These are phyloP conservation scores for Macaca fascicularis DNA, from an alignment of 2,113 vertebrate species.

Conservation along the genomic window DNA sequence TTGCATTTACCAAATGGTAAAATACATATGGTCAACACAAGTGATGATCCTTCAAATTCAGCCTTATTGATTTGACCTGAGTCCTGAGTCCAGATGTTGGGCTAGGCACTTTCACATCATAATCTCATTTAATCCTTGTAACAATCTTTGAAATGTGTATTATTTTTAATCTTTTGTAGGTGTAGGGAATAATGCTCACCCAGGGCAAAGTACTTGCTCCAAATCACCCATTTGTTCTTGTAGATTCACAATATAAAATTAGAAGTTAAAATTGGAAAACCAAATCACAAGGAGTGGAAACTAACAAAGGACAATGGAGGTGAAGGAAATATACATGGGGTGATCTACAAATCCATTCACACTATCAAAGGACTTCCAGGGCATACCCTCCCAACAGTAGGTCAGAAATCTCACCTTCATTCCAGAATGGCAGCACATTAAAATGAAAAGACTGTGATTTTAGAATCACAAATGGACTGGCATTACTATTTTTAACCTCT, in stretches of 20 bases:
- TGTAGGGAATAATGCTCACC: neutral
- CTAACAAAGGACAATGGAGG: neutral
- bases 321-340: neutral
- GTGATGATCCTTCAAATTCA: neutral
- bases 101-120: too few relatives aligned
- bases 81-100: neutral
- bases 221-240: neutral
- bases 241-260: neutral
- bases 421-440: neutral
- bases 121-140: neutral
- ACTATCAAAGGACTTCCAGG: rapidly evolving
- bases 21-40: neutral
- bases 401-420: neutral
- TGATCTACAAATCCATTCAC: neutral
- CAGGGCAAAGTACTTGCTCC: too few relatives aligned
- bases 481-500: neutral
- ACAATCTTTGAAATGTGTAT: neutral
- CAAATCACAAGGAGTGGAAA: neutral
- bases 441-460: neutral
- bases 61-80: neutral
- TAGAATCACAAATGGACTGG: neutral
- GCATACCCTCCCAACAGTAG: rapidly evolving
- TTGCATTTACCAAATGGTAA: neutral
- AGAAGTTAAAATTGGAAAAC: neutral
- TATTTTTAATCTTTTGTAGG: neutral